These are phyloP conservation scores for Tyto alba DNA, from an alignment of 2,113 vertebrate genomes.

Conservation along the genomic window DNA sequence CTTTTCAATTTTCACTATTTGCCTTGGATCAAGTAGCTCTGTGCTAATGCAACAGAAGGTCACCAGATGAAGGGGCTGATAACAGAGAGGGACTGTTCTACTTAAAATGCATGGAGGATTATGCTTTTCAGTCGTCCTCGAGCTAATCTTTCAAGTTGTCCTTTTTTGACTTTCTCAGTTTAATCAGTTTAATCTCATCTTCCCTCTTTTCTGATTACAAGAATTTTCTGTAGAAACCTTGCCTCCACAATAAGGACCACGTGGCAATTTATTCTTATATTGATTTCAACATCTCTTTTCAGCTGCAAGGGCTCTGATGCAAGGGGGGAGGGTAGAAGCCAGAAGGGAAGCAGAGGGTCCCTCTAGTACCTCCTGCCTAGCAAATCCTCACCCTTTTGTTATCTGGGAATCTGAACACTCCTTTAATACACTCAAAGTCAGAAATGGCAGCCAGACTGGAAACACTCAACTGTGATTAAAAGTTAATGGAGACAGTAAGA, in stretches of 20 bases:
- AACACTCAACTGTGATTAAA: slow-evolving; percentile 12
- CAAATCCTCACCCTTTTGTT: neutral
- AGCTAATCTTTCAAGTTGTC: slow-evolving; percentile 84
- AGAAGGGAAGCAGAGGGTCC: neutral
- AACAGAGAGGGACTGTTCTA: slow-evolving; percentile 56
- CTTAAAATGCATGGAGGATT: slow-evolving; percentile 76
- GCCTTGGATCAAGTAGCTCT: slow-evolving; percentile 71
- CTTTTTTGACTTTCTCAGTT: slow-evolving; percentile 84
- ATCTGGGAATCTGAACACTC: neutral
- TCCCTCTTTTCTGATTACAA: slow-evolving; percentile 80
- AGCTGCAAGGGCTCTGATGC: neutral
- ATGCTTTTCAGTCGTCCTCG: slow-evolving; percentile 60
- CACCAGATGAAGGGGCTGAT: slow-evolving; percentile 75
- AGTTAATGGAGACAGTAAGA: neutral
- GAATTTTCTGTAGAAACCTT: slow-evolving; percentile 76
- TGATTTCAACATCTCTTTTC: slow-evolving; percentile 71
- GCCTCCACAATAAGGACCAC: slow-evolving; percentile 70
- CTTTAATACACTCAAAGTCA: neutral
- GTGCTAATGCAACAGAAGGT: slow-evolving; percentile 72
- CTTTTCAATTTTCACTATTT: slow-evolving; percentile 73
- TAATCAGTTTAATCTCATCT: slow-evolving; percentile 84
- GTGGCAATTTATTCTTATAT: slow-evolving; percentile 76
- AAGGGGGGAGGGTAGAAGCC: neutral
- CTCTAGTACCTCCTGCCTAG: neutral
- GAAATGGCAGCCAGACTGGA: slow-evolving; percentile 28